These are phyloP conservation scores for Sebastes schlegelii DNA, from an alignment of 2,113 vertebrate species.

Conservation along the genomic window DNA sequence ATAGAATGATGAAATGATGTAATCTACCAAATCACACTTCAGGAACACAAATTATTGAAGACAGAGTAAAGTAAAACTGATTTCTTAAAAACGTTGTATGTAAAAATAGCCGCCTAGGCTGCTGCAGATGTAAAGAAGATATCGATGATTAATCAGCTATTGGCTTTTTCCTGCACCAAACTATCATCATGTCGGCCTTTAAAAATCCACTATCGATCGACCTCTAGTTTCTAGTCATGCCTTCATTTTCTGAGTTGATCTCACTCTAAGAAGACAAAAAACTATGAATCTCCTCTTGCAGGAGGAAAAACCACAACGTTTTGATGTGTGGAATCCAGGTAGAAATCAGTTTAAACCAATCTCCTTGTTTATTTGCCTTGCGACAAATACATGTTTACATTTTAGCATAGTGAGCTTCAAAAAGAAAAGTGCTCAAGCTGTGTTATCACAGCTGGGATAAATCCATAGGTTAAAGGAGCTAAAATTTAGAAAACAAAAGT, in stretches of 20 bases:
- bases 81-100: no score
- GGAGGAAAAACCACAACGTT: not conserved
- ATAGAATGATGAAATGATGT: no score
- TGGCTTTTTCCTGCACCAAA: no score
- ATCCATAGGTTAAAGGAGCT: not conserved
- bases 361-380: not conserved
- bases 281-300: not conserved
- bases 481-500: not conserved
- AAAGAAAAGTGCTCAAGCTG: not conserved
- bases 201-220: no score
- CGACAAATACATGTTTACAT: conserved; percentile 1
- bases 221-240: not conserved
- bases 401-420: not conserved
- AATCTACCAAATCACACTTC: no score
- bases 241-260: not conserved
- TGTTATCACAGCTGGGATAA: not conserved
- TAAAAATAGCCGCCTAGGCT: no score
- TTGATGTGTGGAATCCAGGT: not conserved
- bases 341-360: not conserved
- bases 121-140: no score
- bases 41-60: no score
- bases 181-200: no score
- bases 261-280: not conserved
- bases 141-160: no score
- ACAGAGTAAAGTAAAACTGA: no score